Conservation (phyloP, 2,113 vertebrate species). For the Aegotheles bennettii region DNA sequence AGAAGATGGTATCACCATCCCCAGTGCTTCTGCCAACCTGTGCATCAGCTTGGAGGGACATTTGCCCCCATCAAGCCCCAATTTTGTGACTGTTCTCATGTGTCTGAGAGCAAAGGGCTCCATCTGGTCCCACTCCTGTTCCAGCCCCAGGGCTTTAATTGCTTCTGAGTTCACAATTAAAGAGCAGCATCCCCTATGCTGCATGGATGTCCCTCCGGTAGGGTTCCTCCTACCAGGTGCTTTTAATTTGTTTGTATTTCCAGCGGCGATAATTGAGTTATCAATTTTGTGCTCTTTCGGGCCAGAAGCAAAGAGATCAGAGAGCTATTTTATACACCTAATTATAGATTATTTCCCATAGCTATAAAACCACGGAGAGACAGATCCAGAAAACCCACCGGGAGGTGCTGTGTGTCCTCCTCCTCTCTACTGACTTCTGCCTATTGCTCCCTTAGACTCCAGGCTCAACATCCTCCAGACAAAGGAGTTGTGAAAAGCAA, state of each 20-base stretch:
- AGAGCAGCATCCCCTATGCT: background rate
- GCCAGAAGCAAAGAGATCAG: slow-evolving; percentile 50
- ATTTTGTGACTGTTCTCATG: rapidly evolving
- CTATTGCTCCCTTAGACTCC: background rate
- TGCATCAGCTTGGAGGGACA: background rate
- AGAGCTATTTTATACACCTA: slow-evolving; percentile 48
- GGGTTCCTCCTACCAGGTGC: slow-evolving; percentile 4
- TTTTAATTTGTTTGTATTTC: slow-evolving; percentile 64
- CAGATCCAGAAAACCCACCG: background rate
- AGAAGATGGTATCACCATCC: background rate
- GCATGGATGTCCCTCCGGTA: background rate
- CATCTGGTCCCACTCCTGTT: background rate
- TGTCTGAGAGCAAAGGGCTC: background rate
- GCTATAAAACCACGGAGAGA: slow-evolving; percentile 8
- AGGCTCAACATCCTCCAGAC: background rate
- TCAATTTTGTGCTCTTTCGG: slow-evolving; percentile 55
- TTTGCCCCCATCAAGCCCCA: background rate
- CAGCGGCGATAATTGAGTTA: slow-evolving; percentile 60
- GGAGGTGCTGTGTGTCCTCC: background rate
- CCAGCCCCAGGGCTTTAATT: background rate
- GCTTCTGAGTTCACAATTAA: background rate
- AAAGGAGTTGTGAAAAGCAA: background rate
- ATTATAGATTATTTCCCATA: slow-evolving; percentile 59
- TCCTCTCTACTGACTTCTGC: background rate
- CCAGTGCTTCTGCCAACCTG: background rate